phyloP scores from a whole-genome alignment of 2,113 vertebrate genomes.

The Carollia perspicillata region DNA sequence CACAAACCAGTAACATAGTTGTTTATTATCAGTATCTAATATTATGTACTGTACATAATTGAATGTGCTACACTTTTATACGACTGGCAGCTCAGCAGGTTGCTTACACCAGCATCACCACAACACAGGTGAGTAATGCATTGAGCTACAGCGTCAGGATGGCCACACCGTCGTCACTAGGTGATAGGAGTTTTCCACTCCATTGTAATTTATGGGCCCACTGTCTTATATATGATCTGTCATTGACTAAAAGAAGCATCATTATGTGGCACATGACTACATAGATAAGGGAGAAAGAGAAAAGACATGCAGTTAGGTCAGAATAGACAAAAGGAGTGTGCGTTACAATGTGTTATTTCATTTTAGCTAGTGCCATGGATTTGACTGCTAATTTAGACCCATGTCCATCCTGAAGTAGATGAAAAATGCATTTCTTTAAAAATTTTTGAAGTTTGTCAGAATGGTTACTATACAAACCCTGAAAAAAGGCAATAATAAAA shows the following conservation, averaged over 20 bases:
- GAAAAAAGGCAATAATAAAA: not conserved
- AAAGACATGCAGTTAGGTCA: not conserved
- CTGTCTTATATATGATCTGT: not conserved
- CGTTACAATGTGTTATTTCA: not conserved
- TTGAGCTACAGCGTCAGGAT: too few species aligned
- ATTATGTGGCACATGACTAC: not conserved
- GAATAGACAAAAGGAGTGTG: not conserved
- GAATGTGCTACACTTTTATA: not conserved
- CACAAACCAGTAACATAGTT: not conserved
- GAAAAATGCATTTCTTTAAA: not conserved
- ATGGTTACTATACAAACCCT: not conserved
- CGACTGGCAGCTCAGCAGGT: not conserved
- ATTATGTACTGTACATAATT: not conserved
- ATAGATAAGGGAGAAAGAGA: not conserved
- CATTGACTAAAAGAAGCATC: not conserved
- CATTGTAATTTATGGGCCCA: not conserved
- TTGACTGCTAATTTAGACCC: not conserved
- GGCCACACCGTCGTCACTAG: not conserved
- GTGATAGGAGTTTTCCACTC: not conserved
- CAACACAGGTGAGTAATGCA: not conserved
- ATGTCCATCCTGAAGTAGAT: not conserved
- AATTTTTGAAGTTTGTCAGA: not conserved
- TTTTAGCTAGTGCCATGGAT: not conserved
- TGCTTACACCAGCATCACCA: too few species aligned
- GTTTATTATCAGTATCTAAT: not conserved